Evolutionary conservation across 2,888 invertebrate genomes (phyloP), one percentile per base, ranked within the genome.

Genomic region (Rhimphoctona megacephalus): DNA sequence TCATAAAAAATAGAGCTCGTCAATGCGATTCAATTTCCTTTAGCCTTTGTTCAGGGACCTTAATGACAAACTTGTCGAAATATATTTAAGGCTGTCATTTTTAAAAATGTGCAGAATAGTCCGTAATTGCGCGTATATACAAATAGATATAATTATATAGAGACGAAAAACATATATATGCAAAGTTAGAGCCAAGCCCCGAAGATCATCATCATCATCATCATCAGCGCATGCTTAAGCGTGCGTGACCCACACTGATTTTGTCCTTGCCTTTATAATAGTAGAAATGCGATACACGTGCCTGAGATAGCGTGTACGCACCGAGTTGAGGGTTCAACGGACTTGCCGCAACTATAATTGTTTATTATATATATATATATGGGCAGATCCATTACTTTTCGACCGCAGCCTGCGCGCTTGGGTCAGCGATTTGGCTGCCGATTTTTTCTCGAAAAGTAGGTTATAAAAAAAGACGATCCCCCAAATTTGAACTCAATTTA

Each of bases 271-370:
- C n/a, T 49, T 70, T 17, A n/a, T 61, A 64, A n/a, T 19, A 54
- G 76, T 69, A 70, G 46, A 79, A 85, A 85, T 85, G 82, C 86
- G 83, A 81, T 67, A 86, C 83, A 86, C 85, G 85, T 86, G 80
- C 70, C 76, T 6, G 70, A 67, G 83, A 86, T 86, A 85, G 79
- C 54, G 74, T 30, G 57, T 82, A 78, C 61, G 76, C 79, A 43
- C 2, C 61, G 64, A 64, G n/a, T 30, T 17, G 64, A 52, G 52
- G 49, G 49, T 36, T 66, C 66, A 67, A 39, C 19, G 30, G 49
- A 67, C 78, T 78, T 39, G 67, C 6, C 49, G 25, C 19, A 54
- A 74, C 25, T 9, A 66, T 30, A 54, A 52, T 22, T 73, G 46
- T 22, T 61, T 61, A 61, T 61, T 30, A 61, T 61, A 57, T 30